Evolutionary conservation across 2,797 vertebrate species (phyloP), one percentile per base, ranked within the genome.

Genomic region (Intellagama lesueurii): DNA sequence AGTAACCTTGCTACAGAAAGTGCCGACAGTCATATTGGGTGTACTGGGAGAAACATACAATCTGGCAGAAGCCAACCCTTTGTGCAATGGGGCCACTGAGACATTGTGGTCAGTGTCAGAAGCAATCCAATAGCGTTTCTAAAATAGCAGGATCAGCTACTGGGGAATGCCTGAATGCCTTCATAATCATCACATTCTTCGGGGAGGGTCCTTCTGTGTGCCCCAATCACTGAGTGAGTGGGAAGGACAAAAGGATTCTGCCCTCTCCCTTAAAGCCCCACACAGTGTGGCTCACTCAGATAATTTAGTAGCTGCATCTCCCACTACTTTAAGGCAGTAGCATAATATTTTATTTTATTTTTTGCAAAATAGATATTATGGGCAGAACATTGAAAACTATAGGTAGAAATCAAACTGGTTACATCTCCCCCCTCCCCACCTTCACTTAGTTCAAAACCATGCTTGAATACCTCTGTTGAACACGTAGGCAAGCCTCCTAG

Each of bases 401-500:
- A 52, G 44, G 79, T 40, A 86, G 78, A 32, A 85, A 64, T 77
- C 26, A 47, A 90, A 11, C 79, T n/a, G 35, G 60, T 28, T 82
- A n/a, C 44, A 40, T 76, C 47, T 68, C 76, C 30, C 40, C 7
- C 30, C 56, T 56, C 81, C 68, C n/a, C 56, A 44, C 84, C 40
- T 17, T 26, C 68, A 52, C 84, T 83, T 69, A 30, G 17, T 90
- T 60, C 44, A 90, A 75, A 86, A 76, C 60, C 19, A 69, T 66
- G 40, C 17, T 86, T n/a, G 47, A 12, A 64, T 56, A 44, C 87
- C 66, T 93, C 91, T 93, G 76, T 81, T 92, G 94, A 90, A 94
- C 52, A 89, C 89, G 91, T 75, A 94, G 83, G 86, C 93, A 94
- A 93, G 77, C 86, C 94, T 96, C 91, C 89, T 69, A 94, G 89